Evolutionary conservation across 2,888 invertebrate genomes (phyloP), one percentile per base, ranked within the genome.

Genomic region (Clanis bilineata): DNA sequence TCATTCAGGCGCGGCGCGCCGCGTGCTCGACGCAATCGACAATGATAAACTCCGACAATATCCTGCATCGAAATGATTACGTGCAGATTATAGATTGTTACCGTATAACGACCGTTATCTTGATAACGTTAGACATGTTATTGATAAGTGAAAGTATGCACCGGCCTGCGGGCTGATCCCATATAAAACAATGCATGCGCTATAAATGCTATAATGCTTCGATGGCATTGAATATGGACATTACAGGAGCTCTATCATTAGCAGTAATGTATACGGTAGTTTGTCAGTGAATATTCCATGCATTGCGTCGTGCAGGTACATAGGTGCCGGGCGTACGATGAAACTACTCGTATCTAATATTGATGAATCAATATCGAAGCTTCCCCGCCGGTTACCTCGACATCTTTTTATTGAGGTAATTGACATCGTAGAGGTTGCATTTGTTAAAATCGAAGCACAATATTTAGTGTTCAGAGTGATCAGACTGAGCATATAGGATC

Each of bases 101-200:
- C 28, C 18, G 10, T 51, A 18, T 18, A 51, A 10, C 22, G 44
- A 51, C 32, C 28, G 51, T 32, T 25, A 58, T 51, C 9, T 58
- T 15, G 21, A 47, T 58, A 39, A 58, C 47, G 47, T 22, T 18
- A 58, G 51, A 28, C 58, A 25, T 51, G 32, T 21, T 58, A 58
- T 51, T 58, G 51, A 51, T 51, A 51, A 51, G 58, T 58, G 58
- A 58, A 58, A 58, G 58, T 51, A 25, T n/a, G 38, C 58, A 58
- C 23, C n/a, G 25, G 15, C 38, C 12, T 39, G 7, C 39, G 3
- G 3, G 2, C 47, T 21, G 51, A 51, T 51, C 38, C 41, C 47
- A 45, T 36, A 51, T 38, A 12, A 22, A 54, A 38, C 55, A n/a
- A 32, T 36, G 12, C 36, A 36, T 36, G 36, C 12, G 12, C 36